Evolutionary conservation across 2,888 invertebrate species (phyloP).

Genomic region (Melipona beecheii): DNA sequence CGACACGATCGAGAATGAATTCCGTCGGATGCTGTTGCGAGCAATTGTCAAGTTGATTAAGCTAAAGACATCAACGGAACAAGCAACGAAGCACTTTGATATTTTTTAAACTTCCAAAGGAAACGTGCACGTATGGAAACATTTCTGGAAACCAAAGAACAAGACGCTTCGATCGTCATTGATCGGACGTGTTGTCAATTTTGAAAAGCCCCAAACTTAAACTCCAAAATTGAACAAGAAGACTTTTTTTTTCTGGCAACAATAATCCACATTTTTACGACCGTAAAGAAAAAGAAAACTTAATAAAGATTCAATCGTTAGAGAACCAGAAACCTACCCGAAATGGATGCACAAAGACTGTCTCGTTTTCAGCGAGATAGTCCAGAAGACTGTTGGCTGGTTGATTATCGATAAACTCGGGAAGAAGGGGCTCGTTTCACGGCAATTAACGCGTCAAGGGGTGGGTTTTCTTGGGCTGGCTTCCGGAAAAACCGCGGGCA

Average conservation of each 20-base stretch:
- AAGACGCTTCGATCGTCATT: no score
- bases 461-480: conserved; percentile 9
- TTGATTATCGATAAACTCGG: not conserved
- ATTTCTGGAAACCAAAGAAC: not conserved
- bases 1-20: not conserved
- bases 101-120: no score
- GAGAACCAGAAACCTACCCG: not conserved
- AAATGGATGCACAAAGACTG: not conserved
- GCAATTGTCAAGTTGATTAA: not conserved
- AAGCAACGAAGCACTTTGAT: no score
- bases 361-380: not conserved
- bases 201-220: not conserved
- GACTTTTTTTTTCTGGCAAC: no score
- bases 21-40: not conserved
- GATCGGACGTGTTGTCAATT: not conserved
- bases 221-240: no score
- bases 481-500: conserved; percentile 33
- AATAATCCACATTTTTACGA: no score
- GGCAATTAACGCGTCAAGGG: conserved; percentile 49
- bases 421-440: conserved; percentile 50
- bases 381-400: not conserved
- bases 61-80: no score
- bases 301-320: no score
- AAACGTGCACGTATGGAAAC: no score
- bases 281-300: no score